These are phyloP conservation scores for Dryoscopus gambensis DNA, from an alignment of 2,113 vertebrate genomes.

Conservation along the genomic window DNA sequence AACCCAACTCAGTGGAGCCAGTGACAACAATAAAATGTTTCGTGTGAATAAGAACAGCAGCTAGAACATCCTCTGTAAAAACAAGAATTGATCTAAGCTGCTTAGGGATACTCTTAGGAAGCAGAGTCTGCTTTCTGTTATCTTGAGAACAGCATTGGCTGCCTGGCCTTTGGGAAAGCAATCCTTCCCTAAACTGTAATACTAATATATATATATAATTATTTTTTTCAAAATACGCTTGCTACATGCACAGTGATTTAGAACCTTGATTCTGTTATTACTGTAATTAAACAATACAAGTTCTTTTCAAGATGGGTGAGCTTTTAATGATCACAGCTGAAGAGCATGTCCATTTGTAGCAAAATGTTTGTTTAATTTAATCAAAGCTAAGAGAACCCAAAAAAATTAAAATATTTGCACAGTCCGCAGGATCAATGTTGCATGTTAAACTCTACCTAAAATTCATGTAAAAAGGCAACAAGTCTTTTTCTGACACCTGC, in stretches of 20 bases:
- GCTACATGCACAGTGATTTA: not conserved
- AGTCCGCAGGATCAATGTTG: not conserved
- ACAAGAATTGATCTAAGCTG: not conserved
- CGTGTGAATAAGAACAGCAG: not conserved
- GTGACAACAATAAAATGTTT: not conserved
- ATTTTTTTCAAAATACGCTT: not conserved
- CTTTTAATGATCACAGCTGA: not conserved
- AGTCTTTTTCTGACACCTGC: not conserved
- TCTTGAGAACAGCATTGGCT: not conserved
- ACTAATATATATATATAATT: no score
- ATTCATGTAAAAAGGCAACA: not conserved
- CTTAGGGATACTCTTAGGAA: not conserved
- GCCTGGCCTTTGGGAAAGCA: not conserved
- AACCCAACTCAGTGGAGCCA: not conserved
- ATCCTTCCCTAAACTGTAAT: not conserved
- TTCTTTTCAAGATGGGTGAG: not conserved
- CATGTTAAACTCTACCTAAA: not conserved
- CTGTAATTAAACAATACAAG: not conserved
- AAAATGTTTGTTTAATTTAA: not conserved
- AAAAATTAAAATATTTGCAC: not conserved
- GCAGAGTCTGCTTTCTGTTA: not conserved
- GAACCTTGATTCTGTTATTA: not conserved
- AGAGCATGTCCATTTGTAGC: not conserved
- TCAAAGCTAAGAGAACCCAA: not conserved
- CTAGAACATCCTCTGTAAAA: not conserved